Evolutionary conservation across 1,140 invertebrate species (phyloP).

Genomic region (Drosophila equinoxialis): DNA sequence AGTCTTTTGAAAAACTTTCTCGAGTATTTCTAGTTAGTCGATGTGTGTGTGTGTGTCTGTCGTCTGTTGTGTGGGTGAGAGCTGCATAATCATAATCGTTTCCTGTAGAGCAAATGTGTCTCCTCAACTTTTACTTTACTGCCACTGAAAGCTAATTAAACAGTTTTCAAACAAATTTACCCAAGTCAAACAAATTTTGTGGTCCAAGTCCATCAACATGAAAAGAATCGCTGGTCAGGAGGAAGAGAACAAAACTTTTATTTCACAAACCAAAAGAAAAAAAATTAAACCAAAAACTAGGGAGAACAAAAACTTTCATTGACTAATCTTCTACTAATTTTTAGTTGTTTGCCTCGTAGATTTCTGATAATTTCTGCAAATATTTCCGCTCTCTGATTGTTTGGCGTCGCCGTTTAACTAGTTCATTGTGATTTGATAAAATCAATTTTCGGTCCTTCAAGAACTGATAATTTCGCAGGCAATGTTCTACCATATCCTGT

Average conservation of each 20-base stretch:
- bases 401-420: slow-evolving; percentile 27
- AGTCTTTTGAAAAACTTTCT: slow-evolving; percentile 15
- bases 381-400: background rate
- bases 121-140: slow-evolving; percentile 7
- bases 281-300: background rate
- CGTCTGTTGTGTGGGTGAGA: background rate
- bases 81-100: slow-evolving; percentile 35
- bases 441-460: slow-evolving; percentile 2
- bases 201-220: slow-evolving; percentile 25
- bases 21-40: slow-evolving; percentile 13
- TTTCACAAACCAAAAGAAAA: background rate
- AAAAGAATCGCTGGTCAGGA: background rate
- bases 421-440: slow-evolving; percentile 28
- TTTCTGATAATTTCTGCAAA: slow-evolving; percentile 5
- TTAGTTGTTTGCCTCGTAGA: background rate
- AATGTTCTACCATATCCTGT: slow-evolving; percentile 50
- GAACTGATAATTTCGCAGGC: background rate
- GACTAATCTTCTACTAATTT: background rate
- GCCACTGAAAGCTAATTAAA: slow-evolving; percentile 42
- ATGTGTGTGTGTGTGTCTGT: background rate
- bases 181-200: slow-evolving; percentile 49
- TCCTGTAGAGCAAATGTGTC: slow-evolving; percentile 12
- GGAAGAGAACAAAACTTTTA: background rate
- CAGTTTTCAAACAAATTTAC: slow-evolving; percentile 39
- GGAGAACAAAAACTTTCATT: background rate